Evolutionary conservation across 1,140 invertebrate species (phyloP), one percentile per base, ranked within the genome.

Genomic region (Myzus persicae): DNA sequence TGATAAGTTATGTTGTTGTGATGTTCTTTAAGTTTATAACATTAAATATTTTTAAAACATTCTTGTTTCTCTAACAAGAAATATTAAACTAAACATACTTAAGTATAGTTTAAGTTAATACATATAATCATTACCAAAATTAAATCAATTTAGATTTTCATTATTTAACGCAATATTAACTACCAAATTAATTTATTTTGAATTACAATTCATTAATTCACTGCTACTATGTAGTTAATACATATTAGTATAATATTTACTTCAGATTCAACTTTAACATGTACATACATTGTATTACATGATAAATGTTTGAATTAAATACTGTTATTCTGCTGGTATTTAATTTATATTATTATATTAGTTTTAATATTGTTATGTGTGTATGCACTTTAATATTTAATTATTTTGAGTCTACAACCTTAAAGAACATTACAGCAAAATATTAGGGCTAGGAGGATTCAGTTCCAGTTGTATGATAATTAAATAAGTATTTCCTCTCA

Each of bases 361-460:
- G 46, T 85, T 59, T 76, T n/a, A 0, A n/a, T n/a, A 0, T 51
- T 48, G 14, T 31, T 18, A 76, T 76, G 59, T 76, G 14, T 76
- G 22, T 84, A 40, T 38, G 40, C 42, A 84, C 6, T 42, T 26
- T 26, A 84, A 42, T 14, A 6, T 31, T 84, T 26, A 84, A 87
- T 46, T 18, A 4, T 0, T 36, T 22, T 51, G 38, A 38, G 11
- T 54, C 31, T 54, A 38, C 6, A 31, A 67, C 11, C 38, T 54
- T 42, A 67, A 90, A 67, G 51, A 42, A 59, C 42, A 90, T 90
- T 90, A 90, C 51, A 89, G n/a, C 48, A 67, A 42, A 59, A 20
- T 90, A 20, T 90, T 90, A 90, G 89, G 48, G 89, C 51, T 90
- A 90, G 89, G 89, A 90, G 89, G 89, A 90, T 90, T 90, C 89